Evolutionary conservation across 1,140 invertebrate species (phyloP), one percentile per base, ranked within the genome.

Genomic region (Drosophila lacteicornis): DNA sequence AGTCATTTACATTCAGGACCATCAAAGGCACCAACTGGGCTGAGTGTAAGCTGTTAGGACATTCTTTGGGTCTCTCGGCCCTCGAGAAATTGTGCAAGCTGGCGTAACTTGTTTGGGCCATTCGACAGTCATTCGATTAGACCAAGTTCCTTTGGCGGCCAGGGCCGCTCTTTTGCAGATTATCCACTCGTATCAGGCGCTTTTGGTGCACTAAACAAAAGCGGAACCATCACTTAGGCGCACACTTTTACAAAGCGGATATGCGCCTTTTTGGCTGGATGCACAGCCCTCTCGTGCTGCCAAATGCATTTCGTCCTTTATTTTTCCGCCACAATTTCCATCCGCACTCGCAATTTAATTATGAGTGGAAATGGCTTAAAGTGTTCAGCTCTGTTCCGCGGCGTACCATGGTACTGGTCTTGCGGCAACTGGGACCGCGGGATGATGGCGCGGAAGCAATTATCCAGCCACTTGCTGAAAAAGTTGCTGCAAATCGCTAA

Each of bases 301-400:
- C 19, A 74, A 62, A 75, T 74, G 71, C 42, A 74, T 75, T 55
- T 55, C n/a, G 25, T 33, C 19, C 27, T 57, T 58, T 80, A 68
- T 13, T 62, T 46, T 45, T 51, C 43, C 56, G 42, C 40, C 47
- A 47, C 51, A 70, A 61, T 63, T 67, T 56, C 40, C 69, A 60
- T 58, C 57, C 65, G 75, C 62, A 66, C 61, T 82, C 53, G 47
- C 56, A 85, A 74, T 84, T 85, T 65, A 82, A 82, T 87, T 71
- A 82, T 51, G 55, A 38, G 57, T 55, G 66, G 38, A 77, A 77
- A 83, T 63, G 67, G 60, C 42, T 70, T 70, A 50, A 63, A 63
- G 50, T 42, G 46, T 71, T 42, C 45, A 25, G 40, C 33, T 42
- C 42, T n/a, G 27, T 22, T 50, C 38, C 7, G 13, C 5, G 51